Evolutionary conservation across 2,113 vertebrate species (phyloP).

Genomic region (Turnix velox): DNA sequence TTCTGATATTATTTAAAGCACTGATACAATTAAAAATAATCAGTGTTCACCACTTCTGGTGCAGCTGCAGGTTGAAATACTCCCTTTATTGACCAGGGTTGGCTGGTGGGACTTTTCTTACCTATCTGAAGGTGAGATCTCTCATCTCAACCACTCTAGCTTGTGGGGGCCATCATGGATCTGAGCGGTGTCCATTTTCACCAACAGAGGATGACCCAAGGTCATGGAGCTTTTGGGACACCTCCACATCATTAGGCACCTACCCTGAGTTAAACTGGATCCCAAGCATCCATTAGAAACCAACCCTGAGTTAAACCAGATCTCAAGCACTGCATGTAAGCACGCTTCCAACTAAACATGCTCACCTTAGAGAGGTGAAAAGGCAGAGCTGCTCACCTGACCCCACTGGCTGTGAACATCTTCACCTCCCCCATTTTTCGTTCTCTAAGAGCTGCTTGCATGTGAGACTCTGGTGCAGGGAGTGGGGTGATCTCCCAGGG

Average conservation of each 20-base stretch:
- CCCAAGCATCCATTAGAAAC: fast-evolving
- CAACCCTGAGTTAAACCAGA: neutral
- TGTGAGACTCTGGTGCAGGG: neutral
- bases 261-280: neutral
- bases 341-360: neutral
- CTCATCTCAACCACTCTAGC: neutral
- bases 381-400: neutral
- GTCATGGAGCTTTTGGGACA: neutral
- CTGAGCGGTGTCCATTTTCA: neutral
- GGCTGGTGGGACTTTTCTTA: neutral
- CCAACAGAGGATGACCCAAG: neutral
- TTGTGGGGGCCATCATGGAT: neutral
- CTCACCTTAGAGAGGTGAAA: neutral
- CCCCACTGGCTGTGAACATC: neutral
- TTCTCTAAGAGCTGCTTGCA: neutral
- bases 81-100: neutral
- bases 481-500: fast-evolving
- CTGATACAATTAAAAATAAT: neutral
- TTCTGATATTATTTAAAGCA: too few species aligned
- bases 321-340: fast-evolving
- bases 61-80: neutral
- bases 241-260: fast-evolving
- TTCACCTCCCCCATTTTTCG: neutral
- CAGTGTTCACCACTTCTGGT: neutral
- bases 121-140: neutral